phyloP scores from a whole-genome alignment of 2,797 vertebrate species.

The Scleropages formosus region DNA sequence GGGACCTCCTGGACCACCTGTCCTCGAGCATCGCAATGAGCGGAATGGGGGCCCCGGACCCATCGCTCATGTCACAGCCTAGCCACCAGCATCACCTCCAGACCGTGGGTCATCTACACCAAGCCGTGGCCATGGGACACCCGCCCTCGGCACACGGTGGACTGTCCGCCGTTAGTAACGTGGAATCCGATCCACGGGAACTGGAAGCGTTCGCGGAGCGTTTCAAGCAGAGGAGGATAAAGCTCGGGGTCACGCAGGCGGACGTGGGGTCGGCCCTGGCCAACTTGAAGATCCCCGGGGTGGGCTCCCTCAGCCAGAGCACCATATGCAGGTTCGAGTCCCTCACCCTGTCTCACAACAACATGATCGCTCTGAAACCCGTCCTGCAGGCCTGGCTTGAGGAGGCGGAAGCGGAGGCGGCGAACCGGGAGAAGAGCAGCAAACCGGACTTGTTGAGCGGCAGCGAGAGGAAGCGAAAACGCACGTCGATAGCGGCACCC shows the following conservation, averaged over 20 bases:
- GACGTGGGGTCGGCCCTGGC: slow-evolving; percentile 86
- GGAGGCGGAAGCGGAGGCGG: slow-evolving; percentile 88
- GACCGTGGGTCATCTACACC: slow-evolving; percentile 86
- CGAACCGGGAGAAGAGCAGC: slow-evolving; percentile 76
- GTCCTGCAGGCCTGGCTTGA: slow-evolving; percentile 91
- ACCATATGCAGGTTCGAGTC: slow-evolving; percentile 97
- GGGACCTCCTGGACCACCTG: slow-evolving; percentile 88
- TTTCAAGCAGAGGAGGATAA: slow-evolving; percentile 88
- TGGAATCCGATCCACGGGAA: slow-evolving; percentile 88
- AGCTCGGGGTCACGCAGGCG: slow-evolving; percentile 87
- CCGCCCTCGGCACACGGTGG: slow-evolving; percentile 73
- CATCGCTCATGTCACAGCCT: slow-evolving; percentile 69
- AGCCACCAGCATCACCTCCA: slow-evolving; percentile 81
- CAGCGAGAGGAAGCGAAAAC: slow-evolving; percentile 82
- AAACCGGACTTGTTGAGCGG: slow-evolving; percentile 80
- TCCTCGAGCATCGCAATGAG: slow-evolving; percentile 77
- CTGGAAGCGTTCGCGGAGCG: slow-evolving; percentile 91
- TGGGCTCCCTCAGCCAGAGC: slow-evolving; percentile 92
- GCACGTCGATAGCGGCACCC: slow-evolving; percentile 89
- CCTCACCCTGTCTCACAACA: slow-evolving; percentile 92
- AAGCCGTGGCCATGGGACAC: slow-evolving; percentile 81
- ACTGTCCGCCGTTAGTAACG: slow-evolving; percentile 77
- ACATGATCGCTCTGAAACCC: slow-evolving; percentile 93
- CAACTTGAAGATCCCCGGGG: slow-evolving; percentile 88
- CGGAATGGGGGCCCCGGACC: slow-evolving; percentile 79